Conservation (phyloP, 2,888 invertebrate species). For the Phaonia tiefii region DNA sequence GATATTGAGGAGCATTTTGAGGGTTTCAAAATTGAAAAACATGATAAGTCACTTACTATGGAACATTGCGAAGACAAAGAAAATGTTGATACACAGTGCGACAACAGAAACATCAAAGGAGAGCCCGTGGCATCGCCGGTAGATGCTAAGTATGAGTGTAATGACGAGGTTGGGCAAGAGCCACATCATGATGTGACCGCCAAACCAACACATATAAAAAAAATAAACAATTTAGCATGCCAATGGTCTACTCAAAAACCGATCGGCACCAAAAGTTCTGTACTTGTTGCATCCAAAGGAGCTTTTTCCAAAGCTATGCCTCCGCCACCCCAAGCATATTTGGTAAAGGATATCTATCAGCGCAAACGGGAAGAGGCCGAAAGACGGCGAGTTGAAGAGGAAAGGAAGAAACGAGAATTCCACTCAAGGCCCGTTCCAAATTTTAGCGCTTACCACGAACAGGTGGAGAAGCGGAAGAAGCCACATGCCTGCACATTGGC, state of each 20-base stretch:
- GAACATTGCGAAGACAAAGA: conserved; percentile 61
- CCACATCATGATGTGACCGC: conserved; percentile 19
- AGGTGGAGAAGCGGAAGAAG: conserved; percentile 60
- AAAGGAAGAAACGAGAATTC: conserved; percentile 76
- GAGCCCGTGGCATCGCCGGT: conserved; percentile 8
- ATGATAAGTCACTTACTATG: neutral
- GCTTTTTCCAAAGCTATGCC: conserved; percentile 53
- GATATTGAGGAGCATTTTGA: conserved; percentile 30
- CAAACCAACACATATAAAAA: conserved; percentile 33
- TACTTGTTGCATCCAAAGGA: conserved; percentile 32
- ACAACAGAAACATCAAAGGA: neutral
- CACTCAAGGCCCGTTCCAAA: conserved; percentile 78
- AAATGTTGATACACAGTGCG: neutral
- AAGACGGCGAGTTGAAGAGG: conserved; percentile 72
- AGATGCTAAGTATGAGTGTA: neutral
- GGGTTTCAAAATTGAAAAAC: conserved; percentile 18
- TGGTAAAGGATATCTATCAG: conserved; percentile 75
- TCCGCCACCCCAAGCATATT: conserved; percentile 73
- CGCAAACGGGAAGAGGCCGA: conserved; percentile 71
- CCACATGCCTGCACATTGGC: conserved; percentile 73
- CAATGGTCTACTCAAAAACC: conserved; percentile 68
- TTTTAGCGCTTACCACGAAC: conserved; percentile 70
- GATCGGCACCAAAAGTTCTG: neutral
- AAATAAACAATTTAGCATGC: conserved; percentile 57
- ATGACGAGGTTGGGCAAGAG: neutral